Base-by-base conservation (phyloP, 2,797 vertebrate species). In the Tapirus indicus region DNA sequence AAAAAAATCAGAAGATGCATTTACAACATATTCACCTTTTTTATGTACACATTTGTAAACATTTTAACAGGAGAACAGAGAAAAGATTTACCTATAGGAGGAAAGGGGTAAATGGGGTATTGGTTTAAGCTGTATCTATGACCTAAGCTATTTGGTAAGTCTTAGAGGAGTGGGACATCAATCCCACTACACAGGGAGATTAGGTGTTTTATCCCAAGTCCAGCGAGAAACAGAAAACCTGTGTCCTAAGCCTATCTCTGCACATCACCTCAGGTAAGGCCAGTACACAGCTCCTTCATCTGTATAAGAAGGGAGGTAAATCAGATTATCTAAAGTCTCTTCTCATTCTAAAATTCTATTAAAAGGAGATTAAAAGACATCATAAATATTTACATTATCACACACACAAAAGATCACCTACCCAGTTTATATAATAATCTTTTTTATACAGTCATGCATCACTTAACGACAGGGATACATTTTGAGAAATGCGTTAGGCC, bases 1-100 rank as follows among this genome's bases (percentile, higher is more conserved):
- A 93, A 66, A 95, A 80, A 93, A 32, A 86, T 27, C 54, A 96
- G 58, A 91, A 72, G 41, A 74, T 44, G 29, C 72, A 97, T 75
- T 60, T 85, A 20, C n/a, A 75, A 75, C 1, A 74, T 4, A 56
- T 14, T 69, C 8, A n/a, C 25, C 62, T 92, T 93, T 56, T 69
- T 7, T 66, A n/a, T 32, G 4, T 7, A 58, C 49, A 41, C 23
- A 29, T 5, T 44, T 68, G 35, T 44, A 88, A 94, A 79, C 8
- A 87, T 69, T 96, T 60, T 27, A 88, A 88, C 6, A 60, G 38
- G 27, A 96, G 25, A 79, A 82, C 2, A 83, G 21, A 89, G 77
- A 94, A 92, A 88, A 94, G 41, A 95, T 75, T 69, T 56, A 69
- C 58, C 72, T 49, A 32, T 6, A 89, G 71, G 18, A 87, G 23